phyloP scores from a whole-genome alignment of 2,888 invertebrate genomes.

The Eupeodes luniger region DNA sequence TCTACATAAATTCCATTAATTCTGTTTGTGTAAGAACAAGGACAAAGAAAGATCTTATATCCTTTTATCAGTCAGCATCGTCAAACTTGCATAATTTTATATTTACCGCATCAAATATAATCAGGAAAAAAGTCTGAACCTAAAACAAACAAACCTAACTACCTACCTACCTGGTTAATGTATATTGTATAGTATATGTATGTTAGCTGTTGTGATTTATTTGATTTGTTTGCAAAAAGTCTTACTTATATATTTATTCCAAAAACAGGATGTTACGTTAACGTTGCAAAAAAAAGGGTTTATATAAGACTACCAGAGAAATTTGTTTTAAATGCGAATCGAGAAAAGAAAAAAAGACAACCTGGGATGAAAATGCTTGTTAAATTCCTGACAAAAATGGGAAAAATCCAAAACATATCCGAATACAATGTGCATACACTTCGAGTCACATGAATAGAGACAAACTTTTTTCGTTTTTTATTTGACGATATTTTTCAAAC shows the following conservation, averaged over 20 bases:
- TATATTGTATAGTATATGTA: too few relatives aligned
- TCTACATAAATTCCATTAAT: neutral
- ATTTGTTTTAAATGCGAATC: neutral
- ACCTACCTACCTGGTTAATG: too few relatives aligned
- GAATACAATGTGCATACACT: too few relatives aligned
- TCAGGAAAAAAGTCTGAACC: neutral
- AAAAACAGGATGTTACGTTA: slow-evolving; percentile 28
- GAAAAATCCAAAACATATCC: neutral
- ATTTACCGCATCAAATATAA: neutral
- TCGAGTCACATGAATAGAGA: neutral
- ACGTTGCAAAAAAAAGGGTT: slow-evolving; percentile 3
- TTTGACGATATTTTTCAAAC: neutral
- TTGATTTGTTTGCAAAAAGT: slow-evolving; percentile 17
- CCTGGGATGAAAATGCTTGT: neutral
- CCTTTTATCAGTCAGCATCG: neutral
- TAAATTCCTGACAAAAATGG: slow-evolving; percentile 5
- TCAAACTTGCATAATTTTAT: neutral
- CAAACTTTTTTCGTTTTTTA: neutral
- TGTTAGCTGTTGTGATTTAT: slow-evolving; percentile 8
- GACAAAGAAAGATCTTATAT: neutral
- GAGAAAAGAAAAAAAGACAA: neutral
- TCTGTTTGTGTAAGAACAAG: neutral
- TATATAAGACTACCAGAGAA: slow-evolving; percentile 7
- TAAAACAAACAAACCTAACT: slow-evolving; percentile 1
- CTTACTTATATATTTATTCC: slow-evolving; percentile 12